Conservation (phyloP, 2,888 invertebrate genomes). For the Heliothis peltigera region DNA sequence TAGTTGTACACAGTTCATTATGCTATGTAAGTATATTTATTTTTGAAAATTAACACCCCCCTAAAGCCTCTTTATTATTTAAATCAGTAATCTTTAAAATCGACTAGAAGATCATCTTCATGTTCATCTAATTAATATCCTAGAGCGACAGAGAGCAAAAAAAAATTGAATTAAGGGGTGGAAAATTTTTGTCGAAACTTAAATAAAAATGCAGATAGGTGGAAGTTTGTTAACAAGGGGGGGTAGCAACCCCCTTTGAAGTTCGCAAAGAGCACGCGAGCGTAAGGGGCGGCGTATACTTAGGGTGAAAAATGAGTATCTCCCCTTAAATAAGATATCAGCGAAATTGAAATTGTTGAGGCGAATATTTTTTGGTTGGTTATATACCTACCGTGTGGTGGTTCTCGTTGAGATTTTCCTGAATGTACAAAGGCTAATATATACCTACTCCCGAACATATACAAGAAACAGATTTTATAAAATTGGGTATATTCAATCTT, state of each 20-base stretch:
- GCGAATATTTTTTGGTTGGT: conserved; percentile 58
- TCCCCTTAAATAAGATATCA: conserved; percentile 79
- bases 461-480: neutral
- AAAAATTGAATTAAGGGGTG: conserved; percentile 82
- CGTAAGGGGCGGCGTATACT: conserved; percentile 72
- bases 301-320: conserved; percentile 86
- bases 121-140: conserved; percentile 73
- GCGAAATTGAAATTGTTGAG: conserved; percentile 66
- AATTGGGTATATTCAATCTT: neutral
- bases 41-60: conserved; percentile 13
- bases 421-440: neutral
- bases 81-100: conserved; percentile 51
- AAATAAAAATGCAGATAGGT: conserved; percentile 83
- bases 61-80: conserved; percentile 18
- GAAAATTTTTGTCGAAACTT: conserved; percentile 86
- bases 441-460: neutral
- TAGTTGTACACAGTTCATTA: conserved; percentile 19
- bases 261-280: conserved; percentile 65
- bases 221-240: conserved; percentile 79
- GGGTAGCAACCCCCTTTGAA: conserved; percentile 80
- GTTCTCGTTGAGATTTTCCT: neutral
- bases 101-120: conserved; percentile 44
- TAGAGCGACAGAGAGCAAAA: conserved; percentile 71
- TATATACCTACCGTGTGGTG: conserved; percentile 41
- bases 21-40: conserved; percentile 5